Evolutionary conservation across 1,140 invertebrate species (phyloP).

Genomic region (Drosophila bocki): DNA sequence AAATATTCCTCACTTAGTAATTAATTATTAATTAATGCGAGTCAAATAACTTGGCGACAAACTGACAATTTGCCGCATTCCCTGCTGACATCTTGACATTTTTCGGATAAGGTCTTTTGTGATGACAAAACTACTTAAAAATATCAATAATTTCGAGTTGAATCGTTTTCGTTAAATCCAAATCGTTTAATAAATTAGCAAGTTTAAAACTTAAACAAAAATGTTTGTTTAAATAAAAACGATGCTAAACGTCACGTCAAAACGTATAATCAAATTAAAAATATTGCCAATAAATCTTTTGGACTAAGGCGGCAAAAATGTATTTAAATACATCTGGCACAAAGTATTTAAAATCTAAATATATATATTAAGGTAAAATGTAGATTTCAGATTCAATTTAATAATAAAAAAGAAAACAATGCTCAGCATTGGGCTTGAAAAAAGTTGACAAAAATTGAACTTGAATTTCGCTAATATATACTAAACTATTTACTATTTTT

Average conservation of each 20-base stretch:
- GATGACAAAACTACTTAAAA: neutral
- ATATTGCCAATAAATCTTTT: conserved; percentile 35
- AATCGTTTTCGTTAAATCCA: neutral
- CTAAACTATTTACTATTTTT: too few relatives aligned
- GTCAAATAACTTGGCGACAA: conserved; percentile 53
- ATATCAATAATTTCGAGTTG: neutral
- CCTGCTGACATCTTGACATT: conserved; percentile 9
- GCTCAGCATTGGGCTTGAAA: neutral
- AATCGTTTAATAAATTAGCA: neutral
- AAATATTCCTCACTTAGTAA: conserved; percentile 57
- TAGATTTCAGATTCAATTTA: neutral
- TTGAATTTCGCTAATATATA: neutral
- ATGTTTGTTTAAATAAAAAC: neutral
- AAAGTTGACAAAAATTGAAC: neutral
- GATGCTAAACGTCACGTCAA: conserved; percentile 21
- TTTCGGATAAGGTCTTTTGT: conserved; percentile 16
- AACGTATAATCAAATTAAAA: conserved; percentile 22
- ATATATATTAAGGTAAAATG: neutral
- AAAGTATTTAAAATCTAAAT: conserved; percentile 15
- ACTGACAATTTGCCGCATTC: conserved; percentile 58
- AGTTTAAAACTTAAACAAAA: conserved; percentile 11
- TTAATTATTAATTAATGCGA: conserved; percentile 76
- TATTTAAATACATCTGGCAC: conserved; percentile 20
- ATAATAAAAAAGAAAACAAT: neutral
- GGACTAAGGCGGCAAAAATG: neutral